Conservation (phyloP, 2,888 invertebrate genomes). For the Lepidocyrtinus sp. region DNA sequence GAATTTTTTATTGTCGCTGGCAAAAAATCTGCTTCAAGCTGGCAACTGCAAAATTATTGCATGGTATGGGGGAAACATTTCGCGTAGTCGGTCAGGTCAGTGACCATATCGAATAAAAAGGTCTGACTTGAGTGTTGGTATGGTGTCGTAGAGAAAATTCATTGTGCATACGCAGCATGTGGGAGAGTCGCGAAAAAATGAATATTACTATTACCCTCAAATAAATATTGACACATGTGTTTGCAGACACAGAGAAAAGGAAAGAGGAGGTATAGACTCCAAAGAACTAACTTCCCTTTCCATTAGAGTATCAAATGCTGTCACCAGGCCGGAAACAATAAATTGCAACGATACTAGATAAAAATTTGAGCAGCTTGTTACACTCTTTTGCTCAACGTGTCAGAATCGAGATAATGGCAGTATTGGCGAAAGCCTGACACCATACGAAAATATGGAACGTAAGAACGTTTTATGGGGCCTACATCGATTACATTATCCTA, state of each 20-base stretch:
- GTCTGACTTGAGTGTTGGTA: background rate
- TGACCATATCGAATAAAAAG: constrained; percentile 38
- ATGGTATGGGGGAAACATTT: constrained; percentile 17
- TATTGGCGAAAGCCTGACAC: too few relatives aligned
- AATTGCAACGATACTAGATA: constrained; percentile 43
- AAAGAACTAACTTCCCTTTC: constrained; percentile 12
- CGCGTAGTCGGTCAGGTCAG: constrained; percentile 53
- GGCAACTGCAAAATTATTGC: constrained; percentile 20
- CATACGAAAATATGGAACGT: too few relatives aligned
- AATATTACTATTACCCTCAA: constrained; percentile 21
- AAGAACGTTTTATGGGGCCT: too few relatives aligned
- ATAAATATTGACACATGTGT: constrained; percentile 53
- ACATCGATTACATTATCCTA: too few relatives aligned
- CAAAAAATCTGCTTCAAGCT: background rate
- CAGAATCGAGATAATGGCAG: too few relatives aligned
- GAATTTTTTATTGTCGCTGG: background rate
- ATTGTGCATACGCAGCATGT: background rate
- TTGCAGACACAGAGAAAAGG: constrained; percentile 33
- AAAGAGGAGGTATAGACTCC: constrained; percentile 20
- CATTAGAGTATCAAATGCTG: background rate
- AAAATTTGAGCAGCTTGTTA: constrained; percentile 14
- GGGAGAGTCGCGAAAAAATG: background rate
- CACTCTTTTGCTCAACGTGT: too few relatives aligned
- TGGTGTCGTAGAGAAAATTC: constrained; percentile 12
- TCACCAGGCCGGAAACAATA: constrained; percentile 29